Conservation (phyloP, 2,888 invertebrate genomes). For the Ormyrus rosae region DNA sequence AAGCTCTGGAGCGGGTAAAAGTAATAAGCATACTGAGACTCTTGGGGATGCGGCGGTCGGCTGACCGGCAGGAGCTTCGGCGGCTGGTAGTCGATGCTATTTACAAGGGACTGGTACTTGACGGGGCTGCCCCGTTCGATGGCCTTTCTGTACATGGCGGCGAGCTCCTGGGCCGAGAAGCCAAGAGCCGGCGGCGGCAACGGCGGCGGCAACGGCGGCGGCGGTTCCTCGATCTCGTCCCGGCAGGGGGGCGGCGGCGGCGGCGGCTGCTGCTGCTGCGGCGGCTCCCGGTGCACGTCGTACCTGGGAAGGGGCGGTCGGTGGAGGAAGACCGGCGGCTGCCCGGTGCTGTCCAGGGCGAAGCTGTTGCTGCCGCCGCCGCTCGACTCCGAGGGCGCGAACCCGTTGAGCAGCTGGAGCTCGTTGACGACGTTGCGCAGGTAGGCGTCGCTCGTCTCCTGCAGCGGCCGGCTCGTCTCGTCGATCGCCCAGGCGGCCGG, state of each 20-base stretch:
- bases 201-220: background rate
- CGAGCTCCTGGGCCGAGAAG: conserved; percentile 43
- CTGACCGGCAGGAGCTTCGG: conserved; percentile 9
- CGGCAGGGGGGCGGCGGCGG: background rate
- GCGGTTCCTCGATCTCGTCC: background rate
- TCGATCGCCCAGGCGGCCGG: background rate
- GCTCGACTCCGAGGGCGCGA: background rate
- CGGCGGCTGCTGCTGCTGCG: background rate
- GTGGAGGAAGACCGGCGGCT: no score
- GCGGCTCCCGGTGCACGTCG: background rate
- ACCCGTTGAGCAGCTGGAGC: conserved; percentile 39
- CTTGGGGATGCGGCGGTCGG: background rate
- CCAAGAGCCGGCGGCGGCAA: conserved; percentile 8
- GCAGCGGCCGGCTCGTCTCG: background rate
- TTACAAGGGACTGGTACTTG: conserved; percentile 30
- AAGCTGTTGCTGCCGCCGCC: background rate
- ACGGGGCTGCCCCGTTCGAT: conserved; percentile 33
- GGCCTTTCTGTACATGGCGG: conserved; percentile 49
- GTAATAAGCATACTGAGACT: conserved; percentile 48
- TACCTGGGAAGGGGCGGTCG: no score
- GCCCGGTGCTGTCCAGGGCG: no score
- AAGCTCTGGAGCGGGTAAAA: conserved; percentile 54
- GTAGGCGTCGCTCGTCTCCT: conserved; percentile 46
- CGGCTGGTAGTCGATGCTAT: conserved; percentile 12
- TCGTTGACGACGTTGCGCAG: conserved; percentile 51